A percentile compares a stretch with the other conserved stretches of the same genome.
phyloP scores from a whole-genome alignment of 2,888 invertebrate genomes.

The Eurytoma californica region DNA sequence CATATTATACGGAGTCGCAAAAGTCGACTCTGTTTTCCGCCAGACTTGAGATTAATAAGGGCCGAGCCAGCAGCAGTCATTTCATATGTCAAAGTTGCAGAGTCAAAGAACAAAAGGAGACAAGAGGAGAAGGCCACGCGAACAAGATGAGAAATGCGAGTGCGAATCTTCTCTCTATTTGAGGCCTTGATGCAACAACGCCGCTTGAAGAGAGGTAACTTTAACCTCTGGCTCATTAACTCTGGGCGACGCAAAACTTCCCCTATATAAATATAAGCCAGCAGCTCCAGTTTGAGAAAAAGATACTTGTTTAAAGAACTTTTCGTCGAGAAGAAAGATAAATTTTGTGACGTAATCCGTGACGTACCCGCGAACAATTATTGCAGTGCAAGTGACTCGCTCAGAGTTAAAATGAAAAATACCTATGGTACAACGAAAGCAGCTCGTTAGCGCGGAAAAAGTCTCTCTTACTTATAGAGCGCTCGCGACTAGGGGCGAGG shows the following conservation, averaged over 20 bases:
- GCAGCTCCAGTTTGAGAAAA: too few species aligned
- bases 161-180: constrained; percentile 19
- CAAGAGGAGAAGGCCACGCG: constrained; percentile 57
- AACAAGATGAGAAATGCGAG: constrained; percentile 34
- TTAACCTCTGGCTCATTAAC: constrained; percentile 68
- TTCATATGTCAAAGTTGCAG: constrained; percentile 13
- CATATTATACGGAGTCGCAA: not conserved
- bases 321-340: too few species aligned
- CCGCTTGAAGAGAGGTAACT: constrained; percentile 62
- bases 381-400: too few species aligned
- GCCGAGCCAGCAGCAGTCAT: constrained; percentile 11
- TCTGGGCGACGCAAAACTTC: constrained; percentile 31
- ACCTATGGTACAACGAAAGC: not conserved
- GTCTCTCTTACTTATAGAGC: not conserved
- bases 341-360: too few species aligned
- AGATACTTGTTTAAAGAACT: too few species aligned
- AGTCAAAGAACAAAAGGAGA: constrained; percentile 50
- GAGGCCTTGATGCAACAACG: constrained; percentile 9
- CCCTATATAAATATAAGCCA: too few species aligned
- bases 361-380: too few species aligned
- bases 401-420: too few species aligned
- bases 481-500: constrained; percentile 16
- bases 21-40: constrained; percentile 13
- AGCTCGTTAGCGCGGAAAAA: constrained; percentile 39
- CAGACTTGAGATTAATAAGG: constrained; percentile 33